phyloP scores from a whole-genome alignment of 2,113 vertebrate species.

The Physeter macrocephalus region DNA sequence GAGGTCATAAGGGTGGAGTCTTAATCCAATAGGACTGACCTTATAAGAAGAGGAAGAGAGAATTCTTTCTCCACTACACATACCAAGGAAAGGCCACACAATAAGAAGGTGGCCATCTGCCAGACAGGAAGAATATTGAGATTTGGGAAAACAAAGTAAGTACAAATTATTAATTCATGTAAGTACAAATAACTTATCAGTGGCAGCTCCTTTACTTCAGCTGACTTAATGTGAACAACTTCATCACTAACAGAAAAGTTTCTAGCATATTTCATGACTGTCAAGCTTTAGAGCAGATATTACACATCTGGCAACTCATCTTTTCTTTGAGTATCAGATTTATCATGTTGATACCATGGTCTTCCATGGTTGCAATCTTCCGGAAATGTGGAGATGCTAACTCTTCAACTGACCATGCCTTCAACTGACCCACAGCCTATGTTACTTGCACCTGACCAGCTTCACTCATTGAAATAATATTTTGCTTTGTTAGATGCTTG shows the following conservation, averaged over 20 bases:
- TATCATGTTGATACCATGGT: neutral
- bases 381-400: neutral
- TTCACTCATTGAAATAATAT: neutral
- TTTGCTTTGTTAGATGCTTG: neutral
- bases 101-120: neutral
- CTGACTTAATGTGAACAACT: neutral
- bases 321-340: neutral
- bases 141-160: neutral
- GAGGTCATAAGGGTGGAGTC: neutral
- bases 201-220: neutral
- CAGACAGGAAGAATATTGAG: neutral
- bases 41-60: neutral
- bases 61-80: neutral
- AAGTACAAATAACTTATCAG: neutral
- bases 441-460: too few species aligned
- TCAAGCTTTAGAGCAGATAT: neutral
- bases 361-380: neutral
- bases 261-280: neutral
- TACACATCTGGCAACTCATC: neutral
- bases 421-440: rapidly evolving
- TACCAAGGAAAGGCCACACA: neutral
- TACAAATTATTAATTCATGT: neutral
- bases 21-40: neutral
- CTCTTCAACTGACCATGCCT: neutral
- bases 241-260: neutral